Evolutionary conservation across 2,113 vertebrate genomes (phyloP).

Genomic region (Gavia stellata): DNA sequence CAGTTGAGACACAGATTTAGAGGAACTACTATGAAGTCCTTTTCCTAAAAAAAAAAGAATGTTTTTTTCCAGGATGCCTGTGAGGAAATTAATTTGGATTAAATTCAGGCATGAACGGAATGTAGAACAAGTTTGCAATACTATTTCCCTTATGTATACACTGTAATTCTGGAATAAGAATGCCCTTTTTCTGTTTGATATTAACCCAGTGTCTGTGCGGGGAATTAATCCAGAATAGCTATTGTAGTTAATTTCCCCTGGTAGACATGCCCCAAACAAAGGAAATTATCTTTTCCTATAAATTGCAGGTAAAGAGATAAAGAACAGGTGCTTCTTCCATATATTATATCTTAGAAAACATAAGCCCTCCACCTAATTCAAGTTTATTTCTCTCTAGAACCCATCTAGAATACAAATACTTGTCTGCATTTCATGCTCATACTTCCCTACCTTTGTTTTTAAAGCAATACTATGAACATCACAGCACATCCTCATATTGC

Average conservation of each 20-base stretch:
- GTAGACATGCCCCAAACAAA: not conserved
- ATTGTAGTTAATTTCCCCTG: not conserved
- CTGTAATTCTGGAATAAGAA: not conserved
- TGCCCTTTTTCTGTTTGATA: not conserved
- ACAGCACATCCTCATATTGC: not conserved
- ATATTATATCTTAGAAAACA: not conserved
- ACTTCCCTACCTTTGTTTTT: not conserved
- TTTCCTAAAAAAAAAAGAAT: not conserved
- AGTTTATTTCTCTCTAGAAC: not conserved
- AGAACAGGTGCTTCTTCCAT: not conserved
- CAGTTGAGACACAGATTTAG: not conserved
- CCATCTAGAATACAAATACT: not conserved
- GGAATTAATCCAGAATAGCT: conserved; percentile 4
- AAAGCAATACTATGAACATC: not conserved
- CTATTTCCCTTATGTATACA: not conserved
- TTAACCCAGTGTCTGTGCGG: not conserved
- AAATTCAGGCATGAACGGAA: not conserved
- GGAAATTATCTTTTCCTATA: conserved; percentile 9
- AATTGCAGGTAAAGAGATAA: not conserved
- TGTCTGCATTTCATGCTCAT: not conserved
- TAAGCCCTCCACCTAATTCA: not conserved
- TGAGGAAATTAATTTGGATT: not conserved
- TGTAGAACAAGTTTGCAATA: not conserved
- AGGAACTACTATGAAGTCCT: not conserved
- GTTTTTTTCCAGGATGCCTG: not conserved